Evolutionary conservation across 2,888 invertebrate species (phyloP), one percentile per base, ranked within the genome.

Genomic region (Eretmocerus hayati): DNA sequence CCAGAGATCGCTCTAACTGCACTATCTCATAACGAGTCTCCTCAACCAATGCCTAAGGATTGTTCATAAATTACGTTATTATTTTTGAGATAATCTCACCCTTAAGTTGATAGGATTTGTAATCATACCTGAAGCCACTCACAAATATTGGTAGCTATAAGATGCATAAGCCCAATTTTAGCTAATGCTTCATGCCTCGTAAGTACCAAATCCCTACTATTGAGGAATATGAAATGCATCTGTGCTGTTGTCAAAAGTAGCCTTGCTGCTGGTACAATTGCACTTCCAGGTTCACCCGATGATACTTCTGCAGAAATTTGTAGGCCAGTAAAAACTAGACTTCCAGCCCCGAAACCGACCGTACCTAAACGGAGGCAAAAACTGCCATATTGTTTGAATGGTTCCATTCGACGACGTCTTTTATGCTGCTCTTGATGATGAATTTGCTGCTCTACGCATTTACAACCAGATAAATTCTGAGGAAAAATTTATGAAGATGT

Each of bases 211-310:
- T 80, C 77, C 72, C 89, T 89, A 57, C 89, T 88, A 63, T 91
- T 92, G 33, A 93, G 79, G 69, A 94, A 94, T 60, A 94, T 90
- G 71, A 94, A 93, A 71, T 94, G 92, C 75, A 94, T 87, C 74
- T 94, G 93, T 37, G 86, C 81, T 53, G 93, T 83, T 48, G 90
- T 90, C 60, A 94, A 81, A 15, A 86, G 72, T 79, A 92, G 86
- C 45, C 90, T 81, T 18, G 87, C 77, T 0, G 85, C 82, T 0
- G 93, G 91, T 15, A 88, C 87, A 43, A 92, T 77, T n/a, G 87
- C 90, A 56, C 76, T 74, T 43, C 78, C 67, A 47, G 66, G 61
- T 3, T 5, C 22, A 45, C 64, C 67, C 57, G 64, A 65, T 48
- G 66, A 65, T 59, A 70, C 62, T 61, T 69, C 68, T 54, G 70